Base-by-base conservation (phyloP, 1,140 invertebrate genomes). In the Orius laevigatus region DNA sequence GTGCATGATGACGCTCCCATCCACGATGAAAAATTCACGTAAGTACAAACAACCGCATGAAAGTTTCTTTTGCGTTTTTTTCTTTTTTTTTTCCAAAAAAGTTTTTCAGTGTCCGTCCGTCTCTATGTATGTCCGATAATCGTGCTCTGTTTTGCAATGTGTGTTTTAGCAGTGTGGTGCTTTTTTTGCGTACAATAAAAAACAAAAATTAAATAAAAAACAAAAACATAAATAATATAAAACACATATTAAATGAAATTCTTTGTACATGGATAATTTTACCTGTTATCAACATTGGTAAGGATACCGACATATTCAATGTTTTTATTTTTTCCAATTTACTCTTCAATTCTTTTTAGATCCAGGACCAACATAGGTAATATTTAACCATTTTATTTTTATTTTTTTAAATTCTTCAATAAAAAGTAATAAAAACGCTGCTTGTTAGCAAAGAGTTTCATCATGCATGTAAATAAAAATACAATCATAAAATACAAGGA, bases 1-100 rank as follows among this genome's bases (percentile, higher is more conserved):
- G 72, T 77, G 75, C 75, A 77, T 77, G 49, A 51, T 51, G 74
- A 72, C 66, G 74, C 75, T 76, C 75, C 75, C 72, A 73, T 70
- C 51, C 16, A 31, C 43, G 9, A 45, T 32, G 25, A 79, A 78
- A 61, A 75, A 71, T 50, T 72, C 79, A 70, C 78, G 86, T 75
- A 89, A 88, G 78, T 77, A 76, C 72, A 42, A 15, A 43, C 18
- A 45, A 45, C 43, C 6, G 43, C 43, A 45, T 45, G 43, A 16
- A 19, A 42, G 8, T 3, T n/a, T n/a, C n/a, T n/a, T 68, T 56
- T 57, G 53, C 48, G n/a, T 48, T 52, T n/a, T n/a, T n/a, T 42
- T 33, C 34, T 14, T 41, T 25, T 25, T 25, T 25, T 25, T 25
- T 25, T 25, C 25, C n/a, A n/a, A n/a, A 25, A 16, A 25, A 49